Conservation (phyloP, 1,140 invertebrate species). For the Calephelis nemesis region DNA sequence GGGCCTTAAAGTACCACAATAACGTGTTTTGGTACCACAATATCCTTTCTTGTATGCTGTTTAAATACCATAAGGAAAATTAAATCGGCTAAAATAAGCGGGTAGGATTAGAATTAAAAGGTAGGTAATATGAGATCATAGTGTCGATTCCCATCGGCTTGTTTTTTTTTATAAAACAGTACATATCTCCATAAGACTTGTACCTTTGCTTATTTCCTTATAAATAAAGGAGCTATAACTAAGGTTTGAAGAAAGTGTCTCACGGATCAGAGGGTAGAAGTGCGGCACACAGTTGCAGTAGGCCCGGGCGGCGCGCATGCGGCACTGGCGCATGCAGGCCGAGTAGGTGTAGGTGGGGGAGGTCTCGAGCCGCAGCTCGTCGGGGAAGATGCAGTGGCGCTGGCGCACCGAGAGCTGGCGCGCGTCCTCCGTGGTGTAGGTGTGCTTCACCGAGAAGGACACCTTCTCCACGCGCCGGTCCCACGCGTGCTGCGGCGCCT, state of each 20-base stretch:
- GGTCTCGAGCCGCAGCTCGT: conserved; percentile 81
- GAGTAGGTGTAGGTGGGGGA: conserved; percentile 83
- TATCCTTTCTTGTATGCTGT: too few relatives aligned
- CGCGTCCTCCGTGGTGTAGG: conserved; percentile 85
- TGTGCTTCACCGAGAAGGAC: conserved; percentile 84
- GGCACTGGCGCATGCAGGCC: conserved; percentile 84
- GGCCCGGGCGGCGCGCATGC: conserved; percentile 81
- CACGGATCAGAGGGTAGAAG: conserved; percentile 81
- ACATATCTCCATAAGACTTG: too few relatives aligned
- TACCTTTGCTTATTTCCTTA: too few relatives aligned
- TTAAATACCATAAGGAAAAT: too few relatives aligned
- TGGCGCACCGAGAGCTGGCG: conserved; percentile 83
- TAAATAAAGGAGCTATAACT: too few relatives aligned
- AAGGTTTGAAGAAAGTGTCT: conserved; percentile 20
- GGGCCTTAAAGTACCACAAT: too few relatives aligned
- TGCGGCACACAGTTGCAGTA: conserved; percentile 84
- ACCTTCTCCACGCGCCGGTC: conserved; percentile 81
- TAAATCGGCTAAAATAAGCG: too few relatives aligned
- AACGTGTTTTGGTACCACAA: too few relatives aligned
- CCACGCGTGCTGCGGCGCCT: conserved; percentile 85
- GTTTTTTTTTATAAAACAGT: too few relatives aligned
- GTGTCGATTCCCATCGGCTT: too few relatives aligned
- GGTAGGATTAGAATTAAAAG: too few relatives aligned
- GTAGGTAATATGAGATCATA: too few relatives aligned
- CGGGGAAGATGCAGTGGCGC: conserved; percentile 83